Evolutionary conservation across 2,797 vertebrate genomes (phyloP), one percentile per base, ranked within the genome.

Genomic region (Erithacus rubecula): DNA sequence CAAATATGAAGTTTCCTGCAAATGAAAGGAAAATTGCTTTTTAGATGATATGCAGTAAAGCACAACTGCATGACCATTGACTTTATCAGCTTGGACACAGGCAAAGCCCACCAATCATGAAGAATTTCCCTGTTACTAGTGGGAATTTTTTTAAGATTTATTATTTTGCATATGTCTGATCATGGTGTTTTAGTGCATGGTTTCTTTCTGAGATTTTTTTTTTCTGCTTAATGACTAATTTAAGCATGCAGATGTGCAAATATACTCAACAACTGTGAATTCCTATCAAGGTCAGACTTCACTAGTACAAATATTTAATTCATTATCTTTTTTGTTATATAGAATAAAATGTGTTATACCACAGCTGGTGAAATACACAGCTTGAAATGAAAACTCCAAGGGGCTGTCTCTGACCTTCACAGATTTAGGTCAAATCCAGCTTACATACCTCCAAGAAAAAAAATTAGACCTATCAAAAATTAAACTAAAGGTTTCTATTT

Each of bases 401-500:
- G 71, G 71, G 43, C 36, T 93, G 2, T 47, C 49, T 84, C 62
- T 91, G 89, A 94, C 89, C 76, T 93, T 94, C 78, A 93, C 12
- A 78, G 55, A 88, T 71, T 69, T 83, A 94, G 70, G 58, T 93
- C 87, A 96, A 90, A 75, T 22, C 47, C 68, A 70, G 52, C 55
- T 64, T 81, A 27, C 18, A 18, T 59, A 36, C 74, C 32, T 39
- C 74, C 49, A 46, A 49, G 27, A 56, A 85, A 91, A 44, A 91
- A 89, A 34, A 2, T 22, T 27, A 80, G 19, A 23, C 58, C 63
- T 82, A 67, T 79, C 68, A 88, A 83, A 90, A 85, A 58, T 41
- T 83, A 59, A 95, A 90, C 26, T 51, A 76, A 71, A 94, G 24
- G n/a, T 43, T 87, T 77, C 27, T 53, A 59, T 83, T 94, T 92